Evolutionary conservation across 2,113 vertebrate genomes (phyloP), one percentile per base, ranked within the genome.

Genomic region (Petaurus breviceps): DNA sequence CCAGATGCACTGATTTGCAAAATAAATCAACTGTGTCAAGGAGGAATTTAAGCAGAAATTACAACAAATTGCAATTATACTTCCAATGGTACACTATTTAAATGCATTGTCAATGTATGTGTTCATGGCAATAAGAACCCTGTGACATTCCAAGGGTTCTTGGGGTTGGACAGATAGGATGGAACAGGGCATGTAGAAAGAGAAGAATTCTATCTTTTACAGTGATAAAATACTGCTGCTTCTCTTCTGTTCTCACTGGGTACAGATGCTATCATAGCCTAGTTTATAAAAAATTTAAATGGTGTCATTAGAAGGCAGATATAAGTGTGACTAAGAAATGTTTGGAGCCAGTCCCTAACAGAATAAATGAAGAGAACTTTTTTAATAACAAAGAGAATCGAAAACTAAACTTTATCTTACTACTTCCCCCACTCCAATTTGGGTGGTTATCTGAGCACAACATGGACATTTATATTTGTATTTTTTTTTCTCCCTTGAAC

Each of bases 1-100:
- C 98, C 98, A 99, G 98, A 99, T 98, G 98, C 98, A 98, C 98
- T 98, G 98, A 99, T 99, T 98, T 98, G 97, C 98, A 98, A 98
- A 98, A 98, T 99, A 99, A 99, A 99, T 99, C 98, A 98, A 97
- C 98, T 98, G 97, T 98, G 98, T 98, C 98, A 97, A 95, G 94
- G 93, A 97, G 93, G 98, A 98, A 99, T 98, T 98, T 98, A 97
- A 98, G 98, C 96, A 98, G 98, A 98, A 98, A 98, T 99, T 98
- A 98, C 96, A 98, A 98, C 98, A 99, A 99, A 98, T 98, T 98
- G 96, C 98, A 98, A 98, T 98, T 98, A 98, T 98, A 97, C 93
- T 98, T 98, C 97, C 97, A 97, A 96, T 77, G 92, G 97, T 97
- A 95, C 96, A 96, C 97, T 98, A 52, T 97, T 98, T 97, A 98